Base-by-base conservation (phyloP, 2,113 vertebrate genomes). In the Lasiurus borealis region DNA sequence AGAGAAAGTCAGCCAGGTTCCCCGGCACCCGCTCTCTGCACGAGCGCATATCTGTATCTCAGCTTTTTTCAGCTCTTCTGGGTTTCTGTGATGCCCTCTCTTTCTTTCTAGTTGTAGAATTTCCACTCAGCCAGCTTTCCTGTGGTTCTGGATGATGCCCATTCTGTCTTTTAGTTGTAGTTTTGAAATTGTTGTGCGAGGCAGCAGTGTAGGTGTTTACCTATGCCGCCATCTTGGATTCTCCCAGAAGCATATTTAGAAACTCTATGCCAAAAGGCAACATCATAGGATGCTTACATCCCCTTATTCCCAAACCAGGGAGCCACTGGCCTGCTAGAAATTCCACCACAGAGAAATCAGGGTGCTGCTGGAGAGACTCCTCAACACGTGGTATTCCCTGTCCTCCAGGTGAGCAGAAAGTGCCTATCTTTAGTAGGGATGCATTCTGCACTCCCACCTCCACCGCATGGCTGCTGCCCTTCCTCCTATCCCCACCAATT, bases 201-300 rank as follows among this genome's bases (percentile, higher is more conserved):
- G 40, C 40, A 40, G 40, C 40, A 40, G 40, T 40, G 40, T 40
- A 40, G 40, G 40, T 40, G 40, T 40, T 40, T 40, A 40, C 40
- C 40, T 40, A 40, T 40, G 40, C 40, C 40, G 40, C 40, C 40
- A 40, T 40, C 40, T 40, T 40, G 40, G 40, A 40, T 40, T 40
- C 40, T n/a, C n/a, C n/a, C n/a, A n/a, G n/a, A 46, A 64, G 40
- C n/a, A 73, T 73, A 64, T 83, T 75, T 91, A 92, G 57, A 96
- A 92, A 46, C n/a, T 75, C 66, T 29, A 36, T 36, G 7, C 18
- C 57, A 82, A 72, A 90, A n/a, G 73, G 27, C 50, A 57, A 31
- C 27, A 12, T 76, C 54, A 7, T 44, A 57, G 27, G 82, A 40
- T 44, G 23, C 82, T 88, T 88, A 59, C 52, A 59, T n/a, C 8